Conservation (phyloP, 2,888 invertebrate genomes). For the Orchesellides sinensis region DNA sequence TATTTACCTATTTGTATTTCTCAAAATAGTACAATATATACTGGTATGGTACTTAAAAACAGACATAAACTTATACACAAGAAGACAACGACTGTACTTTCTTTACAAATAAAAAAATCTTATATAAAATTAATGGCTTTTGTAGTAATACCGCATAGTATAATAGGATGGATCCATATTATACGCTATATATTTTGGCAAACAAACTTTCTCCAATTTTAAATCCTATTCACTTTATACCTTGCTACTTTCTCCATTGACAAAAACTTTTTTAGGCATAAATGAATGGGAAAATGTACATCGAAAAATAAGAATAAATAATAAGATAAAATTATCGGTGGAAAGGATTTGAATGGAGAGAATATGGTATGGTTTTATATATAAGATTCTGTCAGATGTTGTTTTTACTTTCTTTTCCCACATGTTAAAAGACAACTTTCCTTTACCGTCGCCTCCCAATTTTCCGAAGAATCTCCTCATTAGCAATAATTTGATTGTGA, state of each 20-base stretch:
- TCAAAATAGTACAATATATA: background rate
- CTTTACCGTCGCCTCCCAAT: slow-evolving; percentile 70
- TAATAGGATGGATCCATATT: background rate
- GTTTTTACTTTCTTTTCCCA: slow-evolving; percentile 4
- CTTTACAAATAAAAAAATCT: background rate
- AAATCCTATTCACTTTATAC: too few relatives aligned
- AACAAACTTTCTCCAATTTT: background rate
- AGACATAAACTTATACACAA: background rate
- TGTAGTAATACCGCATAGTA: background rate
- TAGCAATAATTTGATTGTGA: slow-evolving; percentile 78
- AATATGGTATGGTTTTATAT: background rate
- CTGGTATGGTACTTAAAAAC: slow-evolving; percentile 14
- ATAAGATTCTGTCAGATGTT: background rate
- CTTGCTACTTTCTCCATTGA: background rate
- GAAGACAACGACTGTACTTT: too few relatives aligned
- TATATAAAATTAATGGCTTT: background rate
- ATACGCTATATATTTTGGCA: background rate
- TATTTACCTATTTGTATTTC: background rate
- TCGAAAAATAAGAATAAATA: background rate
- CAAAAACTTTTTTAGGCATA: background rate
- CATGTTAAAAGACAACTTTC: background rate
- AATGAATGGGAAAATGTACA: background rate
- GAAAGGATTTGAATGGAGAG: background rate
- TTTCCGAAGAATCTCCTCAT: slow-evolving; percentile 73
- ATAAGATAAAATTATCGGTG: background rate